These are phyloP conservation scores for Cephus sareptanus DNA, from an alignment of 2,888 invertebrate genomes.

Conservation along the genomic window DNA sequence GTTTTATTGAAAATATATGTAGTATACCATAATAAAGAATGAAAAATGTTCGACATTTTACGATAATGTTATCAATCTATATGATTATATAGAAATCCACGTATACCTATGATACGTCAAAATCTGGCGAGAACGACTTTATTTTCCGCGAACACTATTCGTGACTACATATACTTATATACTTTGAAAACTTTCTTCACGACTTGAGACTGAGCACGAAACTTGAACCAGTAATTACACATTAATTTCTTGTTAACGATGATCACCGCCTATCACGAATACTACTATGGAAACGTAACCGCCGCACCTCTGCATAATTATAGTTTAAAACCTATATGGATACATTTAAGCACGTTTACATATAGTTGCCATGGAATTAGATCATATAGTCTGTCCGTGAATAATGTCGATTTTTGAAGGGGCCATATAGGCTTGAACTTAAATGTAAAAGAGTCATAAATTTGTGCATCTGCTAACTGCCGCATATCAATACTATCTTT, in stretches of 20 bases:
- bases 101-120: too few relatives aligned
- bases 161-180: neutral
- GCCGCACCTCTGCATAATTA: neutral
- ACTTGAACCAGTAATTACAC: neutral
- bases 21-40: too few relatives aligned
- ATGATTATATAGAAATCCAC: too few relatives aligned
- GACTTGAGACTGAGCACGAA: neutral
- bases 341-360: neutral
- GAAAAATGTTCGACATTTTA: too few relatives aligned
- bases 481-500: neutral
- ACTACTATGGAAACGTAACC: neutral
- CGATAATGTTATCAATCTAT: too few relatives aligned
- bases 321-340: neutral
- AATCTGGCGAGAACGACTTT: neutral
- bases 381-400: neutral
- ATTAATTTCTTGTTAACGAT: neutral
- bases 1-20: too few relatives aligned
- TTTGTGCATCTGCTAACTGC: neutral
- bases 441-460: neutral
- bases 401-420: neutral
- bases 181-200: neutral
- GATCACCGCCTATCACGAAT: neutral
- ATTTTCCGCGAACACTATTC: neutral
- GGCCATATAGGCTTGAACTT: neutral
- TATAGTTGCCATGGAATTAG: neutral